A percentile compares a stretch with the other conserved stretches of the same genome.
Conservation (phyloP, 2,797 vertebrate species). For the Epinephelus awoara region DNA sequence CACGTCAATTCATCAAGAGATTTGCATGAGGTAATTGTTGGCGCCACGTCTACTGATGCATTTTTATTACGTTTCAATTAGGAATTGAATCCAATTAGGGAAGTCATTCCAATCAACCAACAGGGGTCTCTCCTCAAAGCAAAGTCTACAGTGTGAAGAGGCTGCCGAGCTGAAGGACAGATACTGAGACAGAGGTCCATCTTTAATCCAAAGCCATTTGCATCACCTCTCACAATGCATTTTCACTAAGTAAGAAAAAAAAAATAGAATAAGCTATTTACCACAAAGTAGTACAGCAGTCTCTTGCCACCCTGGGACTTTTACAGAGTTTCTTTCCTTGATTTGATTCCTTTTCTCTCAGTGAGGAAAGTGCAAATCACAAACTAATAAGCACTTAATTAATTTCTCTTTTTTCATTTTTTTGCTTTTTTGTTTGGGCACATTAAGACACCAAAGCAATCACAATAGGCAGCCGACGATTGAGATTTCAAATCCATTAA, state of each 20-base stretch:
- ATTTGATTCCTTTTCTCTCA: conserved; percentile 26
- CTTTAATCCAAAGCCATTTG: conserved; percentile 38
- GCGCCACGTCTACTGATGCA: conserved; percentile 84
- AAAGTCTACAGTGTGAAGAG: conserved; percentile 55
- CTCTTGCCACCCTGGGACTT: conserved; percentile 9
- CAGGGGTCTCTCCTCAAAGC: conserved; percentile 72
- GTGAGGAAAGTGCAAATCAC: conserved; percentile 29
- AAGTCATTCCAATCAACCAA: conserved; percentile 82
- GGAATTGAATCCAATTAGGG: conserved; percentile 86
- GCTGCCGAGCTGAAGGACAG: conserved; percentile 66
- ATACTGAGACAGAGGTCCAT: conserved; percentile 52
- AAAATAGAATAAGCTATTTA: background rate
- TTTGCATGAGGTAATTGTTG: conserved; percentile 88
- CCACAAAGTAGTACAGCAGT: conserved; percentile 3
- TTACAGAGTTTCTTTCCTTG: conserved; percentile 3
- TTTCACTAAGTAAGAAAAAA: conserved; percentile 8
- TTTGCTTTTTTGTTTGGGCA: conserved; percentile 50
- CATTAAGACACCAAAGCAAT: conserved; percentile 65
- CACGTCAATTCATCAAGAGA: conserved; percentile 85
- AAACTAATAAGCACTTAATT: conserved; percentile 54
- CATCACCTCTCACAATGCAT: conserved; percentile 20
- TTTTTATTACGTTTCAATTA: conserved; percentile 88
- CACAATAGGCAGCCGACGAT: conserved; percentile 48
- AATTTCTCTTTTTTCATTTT: conserved; percentile 36
- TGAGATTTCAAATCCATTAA: conserved; percentile 58